Percentiles rank a stretch among this genome's conserved stretches.
phyloP scores from a whole-genome alignment of 2,113 vertebrate species.

The Amazona guildingii region DNA sequence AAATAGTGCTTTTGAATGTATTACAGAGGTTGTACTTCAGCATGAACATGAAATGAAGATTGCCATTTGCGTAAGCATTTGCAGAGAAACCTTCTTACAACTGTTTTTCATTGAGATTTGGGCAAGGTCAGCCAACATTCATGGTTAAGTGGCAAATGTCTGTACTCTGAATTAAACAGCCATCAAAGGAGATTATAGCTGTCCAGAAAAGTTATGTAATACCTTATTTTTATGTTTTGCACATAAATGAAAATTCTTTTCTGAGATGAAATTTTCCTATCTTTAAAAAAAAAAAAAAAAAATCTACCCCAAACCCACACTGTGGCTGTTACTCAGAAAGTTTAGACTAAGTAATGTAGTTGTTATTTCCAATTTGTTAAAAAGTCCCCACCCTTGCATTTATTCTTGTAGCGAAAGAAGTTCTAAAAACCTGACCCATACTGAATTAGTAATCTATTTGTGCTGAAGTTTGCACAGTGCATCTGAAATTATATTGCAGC shows the following conservation, averaged over 20 bases:
- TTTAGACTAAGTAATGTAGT: background rate
- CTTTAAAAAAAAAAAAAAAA: background rate
- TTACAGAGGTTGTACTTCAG: background rate
- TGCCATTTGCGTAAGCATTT: background rate
- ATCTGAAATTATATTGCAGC: background rate
- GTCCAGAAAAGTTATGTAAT: background rate
- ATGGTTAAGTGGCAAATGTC: constrained; percentile 48
- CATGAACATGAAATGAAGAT: background rate
- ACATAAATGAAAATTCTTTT: background rate
- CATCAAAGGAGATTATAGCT: background rate
- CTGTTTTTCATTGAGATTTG: background rate
- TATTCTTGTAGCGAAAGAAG: background rate
- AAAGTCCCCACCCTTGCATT: background rate
- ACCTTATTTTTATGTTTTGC: background rate
- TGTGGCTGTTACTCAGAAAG: background rate
- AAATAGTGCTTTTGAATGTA: background rate
- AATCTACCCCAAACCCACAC: background rate
- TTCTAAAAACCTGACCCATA: background rate
- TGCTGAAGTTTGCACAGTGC: background rate
- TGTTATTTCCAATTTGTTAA: background rate
- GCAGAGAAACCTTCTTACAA: background rate
- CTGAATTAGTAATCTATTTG: background rate
- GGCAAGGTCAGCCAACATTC: constrained; percentile 28
- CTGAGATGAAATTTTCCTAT: background rate
- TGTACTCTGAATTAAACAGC: constrained; percentile 36